Evolutionary conservation across 2,888 invertebrate species (phyloP), one percentile per base, ranked within the genome.

Genomic region (Orthonevra nobilis): DNA sequence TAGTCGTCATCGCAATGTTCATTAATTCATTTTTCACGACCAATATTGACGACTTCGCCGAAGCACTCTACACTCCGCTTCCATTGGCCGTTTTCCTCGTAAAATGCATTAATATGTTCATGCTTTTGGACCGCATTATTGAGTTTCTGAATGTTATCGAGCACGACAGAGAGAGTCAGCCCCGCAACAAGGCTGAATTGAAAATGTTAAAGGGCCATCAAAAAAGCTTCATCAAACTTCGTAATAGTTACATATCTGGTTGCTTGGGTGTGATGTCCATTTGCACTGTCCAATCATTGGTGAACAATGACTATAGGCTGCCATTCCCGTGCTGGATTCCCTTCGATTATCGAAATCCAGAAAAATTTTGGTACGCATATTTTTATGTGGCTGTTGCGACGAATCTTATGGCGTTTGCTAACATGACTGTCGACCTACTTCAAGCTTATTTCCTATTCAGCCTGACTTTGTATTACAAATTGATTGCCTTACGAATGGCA

Each of bases 281-380:
- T 1, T 28, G 40, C 0, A 14, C 19, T 12, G 20, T 63, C 2
- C 26, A 26, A 7, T 0, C 63, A 4, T 5, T 63, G 2, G 2
- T 63, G 4, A 34, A 28, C 7, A 19, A 28, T 9, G 40, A 15
- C 23, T 63, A 63, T n/a, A 63, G 32, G 6, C 30, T 63, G 14
- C 63, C 38, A 6, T 50, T 63, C 12, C 38, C 63, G 28, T 63
- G 48, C 7, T 69, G 69, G 69, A 56, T 69, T 9, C 69, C 69
- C n/a, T 69, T 69, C 15, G 69, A 58, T 2, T 69, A 69, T 15
- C 38, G 9, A 2, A 56, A 56, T 32, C 7, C 19, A 1, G 20
- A 32, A 5, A 68, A 56, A 2, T 69, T 10, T 28, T n/a, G 5
- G 12, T 58, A 40, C 15, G 69, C 69, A 3, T 58, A n/a, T 40